phyloP scores from a whole-genome alignment of 2,888 invertebrate genomes.

The Megaustenia siamemsis region DNA sequence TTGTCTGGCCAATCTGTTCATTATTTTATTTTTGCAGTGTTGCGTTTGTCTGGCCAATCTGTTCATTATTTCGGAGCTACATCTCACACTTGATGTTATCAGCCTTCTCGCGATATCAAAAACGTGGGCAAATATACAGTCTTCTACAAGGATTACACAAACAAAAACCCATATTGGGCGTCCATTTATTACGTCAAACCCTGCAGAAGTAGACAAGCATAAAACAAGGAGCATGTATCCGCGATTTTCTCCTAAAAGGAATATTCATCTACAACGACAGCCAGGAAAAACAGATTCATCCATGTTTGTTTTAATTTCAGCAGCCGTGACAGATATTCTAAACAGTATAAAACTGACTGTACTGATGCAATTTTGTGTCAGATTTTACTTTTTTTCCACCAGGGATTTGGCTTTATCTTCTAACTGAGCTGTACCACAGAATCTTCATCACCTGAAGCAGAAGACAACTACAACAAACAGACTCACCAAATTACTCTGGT shows the following conservation, averaged over 20 bases:
- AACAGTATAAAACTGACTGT: not conserved
- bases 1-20: too few species aligned
- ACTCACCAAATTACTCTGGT: not conserved
- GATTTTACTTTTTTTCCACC: not conserved
- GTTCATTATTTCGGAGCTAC: too few species aligned
- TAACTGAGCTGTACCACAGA: not conserved
- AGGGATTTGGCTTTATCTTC: constrained; percentile 4
- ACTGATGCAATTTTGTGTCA: not conserved
- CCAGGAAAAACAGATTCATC: not conserved
- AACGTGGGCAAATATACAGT: too few species aligned
- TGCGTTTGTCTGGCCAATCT: too few species aligned
- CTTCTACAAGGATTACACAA: too few species aligned
- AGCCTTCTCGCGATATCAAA: too few species aligned
- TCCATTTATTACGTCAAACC: not conserved
- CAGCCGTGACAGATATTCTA: not conserved
- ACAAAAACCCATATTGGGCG: too few species aligned
- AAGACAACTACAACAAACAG: constrained; percentile 15
- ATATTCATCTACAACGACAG: not conserved
- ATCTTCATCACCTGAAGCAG: constrained; percentile 3
- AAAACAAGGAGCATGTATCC: not conserved
- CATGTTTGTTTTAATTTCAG: constrained; percentile 14
- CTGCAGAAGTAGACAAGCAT: not conserved
- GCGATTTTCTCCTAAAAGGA: not conserved
- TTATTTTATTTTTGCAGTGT: too few species aligned
- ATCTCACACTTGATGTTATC: too few species aligned